Base-by-base conservation (phyloP, 2,113 vertebrate genomes). In the Mastomys coucha region DNA sequence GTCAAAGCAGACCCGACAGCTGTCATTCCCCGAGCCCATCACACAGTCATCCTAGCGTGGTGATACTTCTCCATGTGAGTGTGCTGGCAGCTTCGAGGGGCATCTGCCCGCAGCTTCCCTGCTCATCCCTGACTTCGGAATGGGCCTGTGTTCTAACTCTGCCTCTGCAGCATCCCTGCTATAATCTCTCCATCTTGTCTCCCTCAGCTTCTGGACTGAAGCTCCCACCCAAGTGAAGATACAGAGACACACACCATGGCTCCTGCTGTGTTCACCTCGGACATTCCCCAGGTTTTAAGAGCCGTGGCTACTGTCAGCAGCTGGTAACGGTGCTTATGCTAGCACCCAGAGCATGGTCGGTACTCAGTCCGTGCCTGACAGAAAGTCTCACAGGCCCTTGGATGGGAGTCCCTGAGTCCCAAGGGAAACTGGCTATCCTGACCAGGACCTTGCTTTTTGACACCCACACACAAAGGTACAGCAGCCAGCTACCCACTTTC, bases 1-100 rank as follows among this genome's bases (percentile, higher is more conserved):
- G 4, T 97, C 97, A 94, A 91, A 88, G 69, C 69, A 93, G 90
- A 91, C 75, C 88, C 0, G 2, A 96, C 88, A 94, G 92, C 95
- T 96, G 91, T 92, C 96, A 96, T 51, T 89, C 53, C 73, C 36
- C 70, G 33, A 39, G 56, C 65, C 77, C 75, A 17, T 96, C 91
- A 94, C 12, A 7, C 3, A 0, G 92, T 31, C 86, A 36, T 75
- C 75, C 70, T 95, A 90, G 93, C 16, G 0, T 39, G 56, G n/a
- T 4, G 11, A 1, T 28, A 39, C 7, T 0, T 49, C 81, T 94
- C 60, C 0, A 19, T n/a, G 58, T 70, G 56, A 73, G 72, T 2
- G 58, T 42, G n/a, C 81, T 84, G 81, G 58, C 2, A 8, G 58
- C 58, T 88, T 72, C 85, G 13, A 0, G 39, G 67, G 56, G 28